Percentiles rank a stretch among this genome's conserved stretches.
Evolutionary conservation across 2,113 vertebrate species (phyloP).

Genomic region (Heteronetta atricapilla): DNA sequence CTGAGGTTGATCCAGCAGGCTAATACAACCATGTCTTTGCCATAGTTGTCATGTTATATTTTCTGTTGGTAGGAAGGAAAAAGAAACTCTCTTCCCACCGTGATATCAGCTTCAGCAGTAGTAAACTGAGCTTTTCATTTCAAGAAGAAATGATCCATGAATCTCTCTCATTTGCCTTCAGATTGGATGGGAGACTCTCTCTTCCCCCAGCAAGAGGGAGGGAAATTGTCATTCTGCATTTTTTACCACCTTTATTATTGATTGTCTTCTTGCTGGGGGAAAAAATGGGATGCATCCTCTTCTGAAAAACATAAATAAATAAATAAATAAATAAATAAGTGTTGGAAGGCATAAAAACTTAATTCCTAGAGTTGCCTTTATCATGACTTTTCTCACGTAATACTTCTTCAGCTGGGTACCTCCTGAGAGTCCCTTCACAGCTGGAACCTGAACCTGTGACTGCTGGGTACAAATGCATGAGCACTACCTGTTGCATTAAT

Average conservation of each 20-base stretch:
- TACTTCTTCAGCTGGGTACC: background rate
- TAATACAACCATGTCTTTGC: background rate
- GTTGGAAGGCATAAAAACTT: background rate
- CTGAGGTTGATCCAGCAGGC: background rate
- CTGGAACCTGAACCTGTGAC: background rate
- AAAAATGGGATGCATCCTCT: background rate
- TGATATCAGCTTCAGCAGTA: background rate
- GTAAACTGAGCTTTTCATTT: background rate
- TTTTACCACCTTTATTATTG: background rate
- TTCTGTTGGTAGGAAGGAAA: background rate
- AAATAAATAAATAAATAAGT: too few species aligned
- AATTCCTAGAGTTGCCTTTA: background rate
- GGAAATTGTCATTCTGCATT: background rate
- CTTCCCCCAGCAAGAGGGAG: background rate
- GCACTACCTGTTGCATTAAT: constrained; percentile 4
- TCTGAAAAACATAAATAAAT: background rate
- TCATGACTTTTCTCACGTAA: background rate
- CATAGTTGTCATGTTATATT: background rate
- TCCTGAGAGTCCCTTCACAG: background rate
- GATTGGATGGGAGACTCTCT: background rate
- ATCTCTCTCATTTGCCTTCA: background rate
- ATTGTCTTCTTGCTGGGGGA: background rate
- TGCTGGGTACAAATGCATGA: background rate
- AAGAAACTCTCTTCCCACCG: background rate
- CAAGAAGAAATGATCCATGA: background rate